Base-by-base conservation (phyloP, 2,113 vertebrate genomes). In the Halcyon malimbica region DNA sequence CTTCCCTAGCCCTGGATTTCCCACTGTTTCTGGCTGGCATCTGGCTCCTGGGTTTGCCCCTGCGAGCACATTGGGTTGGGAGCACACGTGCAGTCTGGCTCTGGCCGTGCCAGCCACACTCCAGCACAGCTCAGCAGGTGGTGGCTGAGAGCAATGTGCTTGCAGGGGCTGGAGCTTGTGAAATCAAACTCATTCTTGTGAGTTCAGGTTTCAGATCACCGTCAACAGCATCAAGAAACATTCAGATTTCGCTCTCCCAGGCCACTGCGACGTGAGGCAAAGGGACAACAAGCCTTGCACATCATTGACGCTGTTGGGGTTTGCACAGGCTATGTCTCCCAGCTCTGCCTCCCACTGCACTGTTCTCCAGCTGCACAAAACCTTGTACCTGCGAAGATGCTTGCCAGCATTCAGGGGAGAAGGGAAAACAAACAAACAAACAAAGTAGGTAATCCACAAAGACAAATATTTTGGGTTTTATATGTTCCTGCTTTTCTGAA, bases 101-200 rank as follows among this genome's bases (percentile, higher is more conserved):
- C 37, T 3, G 3, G 59, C 44, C 28, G 31, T 42, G 37, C n/a
- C 65, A 73, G 24, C 14, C 59, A 33, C 0, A 0, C 28, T 71
- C 16, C 2, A 1, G 64, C 33, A 44, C 50, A 51, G 28, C 48
- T n/a, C 7, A 0, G 16, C 1, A 1, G 75, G 46, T 0, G 2
- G 16, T 10, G 6, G 48, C n/a, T 5, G 5, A 42, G 13, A 37
- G 11, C 0, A 0, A 21, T 16, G 44, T 0, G 1, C 31, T 44
- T 51, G 44, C 25, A 65, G 29, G 10, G 17, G 11, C 20, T 60
- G 65, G 51, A 70, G 37, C 20, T 33, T 65, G 29, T 6, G 39
- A 67, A 60, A 89, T 67, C 33, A 35, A 41, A 65, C 37, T 54
- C 39, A 54, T 18, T 77, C 6, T 12, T 79, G 37, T 8, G 23